Percentiles rank a stretch among this genome's conserved stretches.
phyloP scores from a whole-genome alignment of 2,797 vertebrate species.

The Notamacropus eugenii region DNA sequence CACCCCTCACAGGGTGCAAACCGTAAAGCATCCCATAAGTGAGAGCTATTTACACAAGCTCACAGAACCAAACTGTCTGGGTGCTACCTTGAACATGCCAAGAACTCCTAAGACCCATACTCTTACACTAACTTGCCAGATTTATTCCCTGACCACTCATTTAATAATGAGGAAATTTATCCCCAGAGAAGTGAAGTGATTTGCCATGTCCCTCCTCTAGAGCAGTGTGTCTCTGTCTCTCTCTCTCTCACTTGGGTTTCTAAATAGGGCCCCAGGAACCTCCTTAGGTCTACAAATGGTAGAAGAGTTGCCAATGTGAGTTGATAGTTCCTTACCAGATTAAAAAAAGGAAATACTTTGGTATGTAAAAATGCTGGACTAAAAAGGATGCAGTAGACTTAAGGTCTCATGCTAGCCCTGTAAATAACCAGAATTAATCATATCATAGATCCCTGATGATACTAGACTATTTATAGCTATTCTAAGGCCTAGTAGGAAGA shows the following conservation, averaged over 20 bases:
- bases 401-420: not conserved
- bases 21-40: not conserved
- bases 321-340: not conserved
- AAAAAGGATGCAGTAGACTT: not conserved
- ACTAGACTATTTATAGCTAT: not conserved
- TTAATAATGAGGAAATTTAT: not conserved
- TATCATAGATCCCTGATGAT: not conserved
- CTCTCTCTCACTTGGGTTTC: not conserved
- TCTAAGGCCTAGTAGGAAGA: not conserved
- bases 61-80: not conserved
- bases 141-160: not conserved
- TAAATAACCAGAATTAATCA: not conserved
- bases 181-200: not conserved
- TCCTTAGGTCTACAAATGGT: not conserved
- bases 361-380: not conserved
- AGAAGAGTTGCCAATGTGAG: not conserved
- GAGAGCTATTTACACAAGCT: not conserved
- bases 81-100: not conserved
- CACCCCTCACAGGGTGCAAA: not conserved
- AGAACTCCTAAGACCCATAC: not conserved
- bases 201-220: not conserved
- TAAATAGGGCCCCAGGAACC: not conserved
- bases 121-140: not conserved
- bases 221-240: not conserved
- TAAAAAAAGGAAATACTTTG: not conserved